Conservation (phyloP, 2,113 vertebrate species). For the Scortum barcoo region DNA sequence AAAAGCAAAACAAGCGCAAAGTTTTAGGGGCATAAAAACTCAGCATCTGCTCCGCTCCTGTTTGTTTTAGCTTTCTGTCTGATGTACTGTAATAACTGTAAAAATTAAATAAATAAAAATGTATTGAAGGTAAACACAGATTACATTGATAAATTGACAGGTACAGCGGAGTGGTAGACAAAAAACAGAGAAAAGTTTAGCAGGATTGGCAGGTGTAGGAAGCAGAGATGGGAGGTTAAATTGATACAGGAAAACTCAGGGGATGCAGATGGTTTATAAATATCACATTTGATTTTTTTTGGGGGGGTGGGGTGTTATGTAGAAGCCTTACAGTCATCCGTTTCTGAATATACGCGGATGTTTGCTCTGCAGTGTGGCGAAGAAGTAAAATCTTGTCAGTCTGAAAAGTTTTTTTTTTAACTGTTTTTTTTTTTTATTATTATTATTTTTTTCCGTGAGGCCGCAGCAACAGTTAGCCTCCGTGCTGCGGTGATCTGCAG, state of each 20-base stretch:
- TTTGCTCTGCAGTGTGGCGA: background rate
- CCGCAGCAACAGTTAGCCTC: slow-evolving; percentile 71
- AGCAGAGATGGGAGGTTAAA: slow-evolving; percentile 3
- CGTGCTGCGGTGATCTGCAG: slow-evolving; percentile 34
- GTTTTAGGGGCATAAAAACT: slow-evolving; percentile 43
- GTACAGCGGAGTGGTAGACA: background rate
- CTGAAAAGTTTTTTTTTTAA: slow-evolving; percentile 7
- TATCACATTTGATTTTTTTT: slow-evolving; percentile 21
- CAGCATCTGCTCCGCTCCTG: slow-evolving; percentile 9
- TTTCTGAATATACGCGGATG: background rate
- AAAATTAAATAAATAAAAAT: no score
- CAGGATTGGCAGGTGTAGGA: background rate
- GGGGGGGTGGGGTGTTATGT: slow-evolving; percentile 4
- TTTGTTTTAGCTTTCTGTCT: slow-evolving; percentile 28
- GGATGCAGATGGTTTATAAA: slow-evolving; percentile 35
- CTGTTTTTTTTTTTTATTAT: background rate
- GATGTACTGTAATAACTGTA: slow-evolving; percentile 9
- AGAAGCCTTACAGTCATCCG: slow-evolving; percentile 10
- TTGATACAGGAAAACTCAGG: background rate
- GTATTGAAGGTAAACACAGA: background rate
- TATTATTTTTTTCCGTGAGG: background rate
- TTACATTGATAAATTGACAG: slow-evolving; percentile 30
- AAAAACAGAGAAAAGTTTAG: slow-evolving; percentile 1
- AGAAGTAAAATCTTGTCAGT: background rate
- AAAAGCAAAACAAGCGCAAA: slow-evolving; percentile 51